These are phyloP conservation scores for Listronotus bonariensis DNA, from an alignment of 1,140 invertebrate genomes.

Conservation along the genomic window DNA sequence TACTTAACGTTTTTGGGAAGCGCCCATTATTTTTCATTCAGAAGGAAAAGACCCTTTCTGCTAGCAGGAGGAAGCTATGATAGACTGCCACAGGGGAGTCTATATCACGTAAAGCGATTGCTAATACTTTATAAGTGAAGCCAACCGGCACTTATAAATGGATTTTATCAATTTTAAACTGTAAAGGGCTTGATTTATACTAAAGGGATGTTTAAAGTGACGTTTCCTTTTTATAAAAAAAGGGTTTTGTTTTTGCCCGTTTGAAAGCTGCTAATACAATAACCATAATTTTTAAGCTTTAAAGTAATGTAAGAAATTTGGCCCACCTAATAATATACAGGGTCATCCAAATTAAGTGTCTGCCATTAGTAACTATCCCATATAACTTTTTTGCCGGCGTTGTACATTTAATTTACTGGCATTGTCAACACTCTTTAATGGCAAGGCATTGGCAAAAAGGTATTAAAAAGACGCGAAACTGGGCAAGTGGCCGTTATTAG, in stretches of 20 bases:
- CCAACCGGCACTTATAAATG: constrained; percentile 56
- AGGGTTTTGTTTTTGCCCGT: constrained; percentile 12
- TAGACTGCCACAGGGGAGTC: constrained; percentile 49
- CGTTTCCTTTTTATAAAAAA: constrained; percentile 13
- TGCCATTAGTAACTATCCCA: too few relatives aligned
- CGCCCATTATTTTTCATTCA: not conserved
- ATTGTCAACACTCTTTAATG: too few relatives aligned
- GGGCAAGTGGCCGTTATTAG: too few relatives aligned
- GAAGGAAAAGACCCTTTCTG: constrained; percentile 20
- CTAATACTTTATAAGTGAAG: constrained; percentile 56
- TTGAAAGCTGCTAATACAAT: too few relatives aligned
- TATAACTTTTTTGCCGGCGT: too few relatives aligned
- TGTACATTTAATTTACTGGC: too few relatives aligned
- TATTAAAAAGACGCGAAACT: too few relatives aligned
- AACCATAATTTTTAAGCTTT: too few relatives aligned
- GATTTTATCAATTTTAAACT: constrained; percentile 57
- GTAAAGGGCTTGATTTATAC: constrained; percentile 49
- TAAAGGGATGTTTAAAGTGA: constrained; percentile 23
- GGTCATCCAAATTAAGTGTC: too few relatives aligned
- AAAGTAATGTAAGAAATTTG: too few relatives aligned
- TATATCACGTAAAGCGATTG: constrained; percentile 54
- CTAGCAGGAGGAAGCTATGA: constrained; percentile 39
- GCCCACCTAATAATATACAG: too few relatives aligned
- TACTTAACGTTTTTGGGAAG: not conserved
- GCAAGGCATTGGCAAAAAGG: too few relatives aligned